phyloP scores from a whole-genome alignment of 2,888 invertebrate species.

The Meiosimyza decipiens region DNA sequence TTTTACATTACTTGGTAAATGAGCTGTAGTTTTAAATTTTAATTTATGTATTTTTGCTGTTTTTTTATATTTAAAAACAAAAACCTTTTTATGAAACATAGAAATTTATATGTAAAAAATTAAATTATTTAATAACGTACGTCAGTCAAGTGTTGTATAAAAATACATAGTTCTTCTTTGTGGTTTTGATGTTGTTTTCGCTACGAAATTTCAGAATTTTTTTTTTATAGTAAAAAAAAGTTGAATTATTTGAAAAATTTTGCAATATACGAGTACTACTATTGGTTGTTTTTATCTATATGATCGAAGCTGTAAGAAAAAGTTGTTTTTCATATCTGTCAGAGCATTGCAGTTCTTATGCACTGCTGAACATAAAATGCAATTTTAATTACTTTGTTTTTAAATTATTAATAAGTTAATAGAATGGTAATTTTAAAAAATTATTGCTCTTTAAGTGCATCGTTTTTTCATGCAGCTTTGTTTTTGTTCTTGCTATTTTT shows the following conservation, averaged over 20 bases:
- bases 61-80: conserved; percentile 39
- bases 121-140: not conserved
- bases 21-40: conserved; percentile 19
- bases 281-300: conserved; percentile 16
- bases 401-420: not conserved
- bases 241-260: conserved; percentile 41
- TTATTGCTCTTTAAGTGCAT: conserved; percentile 25
- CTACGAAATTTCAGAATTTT: conserved; percentile 7
- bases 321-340: conserved; percentile 18
- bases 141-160: conserved; percentile 24
- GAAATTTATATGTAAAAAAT: conserved; percentile 33
- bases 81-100: conserved; percentile 41
- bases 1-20: conserved; percentile 6
- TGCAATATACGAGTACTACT: conserved; percentile 15
- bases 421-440: conserved; percentile 14
- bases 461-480: conserved; percentile 38
- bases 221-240: conserved; percentile 3
- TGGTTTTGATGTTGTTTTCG: conserved; percentile 9
- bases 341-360: conserved; percentile 41
- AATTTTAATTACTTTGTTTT: conserved; percentile 37
- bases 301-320: conserved; percentile 34
- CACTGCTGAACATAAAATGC: conserved; percentile 46
- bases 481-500: conserved; percentile 24
- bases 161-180: conserved; percentile 17
- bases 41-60: conserved; percentile 13